Conservation (phyloP, 2,113 vertebrate genomes). For the Scomber scombrus region DNA sequence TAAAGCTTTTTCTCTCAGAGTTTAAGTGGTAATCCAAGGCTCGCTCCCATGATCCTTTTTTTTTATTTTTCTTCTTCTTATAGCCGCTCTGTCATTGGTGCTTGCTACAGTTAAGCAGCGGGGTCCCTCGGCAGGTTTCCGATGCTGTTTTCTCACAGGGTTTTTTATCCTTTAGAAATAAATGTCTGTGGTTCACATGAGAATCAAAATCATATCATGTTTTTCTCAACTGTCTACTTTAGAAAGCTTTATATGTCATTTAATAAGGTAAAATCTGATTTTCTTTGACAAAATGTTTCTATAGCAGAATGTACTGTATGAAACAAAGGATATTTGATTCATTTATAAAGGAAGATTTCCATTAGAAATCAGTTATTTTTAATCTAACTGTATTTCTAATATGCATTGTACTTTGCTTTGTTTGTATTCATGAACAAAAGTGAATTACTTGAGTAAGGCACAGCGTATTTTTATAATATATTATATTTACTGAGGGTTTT, state of each 20-base stretch:
- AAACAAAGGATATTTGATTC: not conserved
- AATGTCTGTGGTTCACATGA: not conserved
- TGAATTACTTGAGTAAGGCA: not conserved
- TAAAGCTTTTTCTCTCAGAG: conserved; percentile 16
- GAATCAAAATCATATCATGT: not conserved
- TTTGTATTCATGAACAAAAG: not conserved
- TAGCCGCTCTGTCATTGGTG: not conserved
- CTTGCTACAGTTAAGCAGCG: not conserved
- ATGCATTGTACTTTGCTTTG: not conserved
- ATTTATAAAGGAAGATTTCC: not conserved
- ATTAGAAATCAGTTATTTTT: not conserved
- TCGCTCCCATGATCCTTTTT: not conserved
- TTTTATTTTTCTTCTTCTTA: not conserved
- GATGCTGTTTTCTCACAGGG: not conserved
- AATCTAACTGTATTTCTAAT: not conserved
- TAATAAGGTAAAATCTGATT: not conserved
- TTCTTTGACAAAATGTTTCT: not conserved
- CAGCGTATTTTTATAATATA: not conserved
- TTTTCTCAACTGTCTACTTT: not conserved
- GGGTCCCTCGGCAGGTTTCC: not conserved
- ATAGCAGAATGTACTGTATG: not conserved
- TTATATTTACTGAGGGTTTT: not conserved
- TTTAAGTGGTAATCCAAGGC: not conserved
- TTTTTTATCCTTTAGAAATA: not conserved
- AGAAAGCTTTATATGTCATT: not conserved